Evolutionary conservation across 2,888 invertebrate species (phyloP).

Genomic region (Nebria brevicollis): DNA sequence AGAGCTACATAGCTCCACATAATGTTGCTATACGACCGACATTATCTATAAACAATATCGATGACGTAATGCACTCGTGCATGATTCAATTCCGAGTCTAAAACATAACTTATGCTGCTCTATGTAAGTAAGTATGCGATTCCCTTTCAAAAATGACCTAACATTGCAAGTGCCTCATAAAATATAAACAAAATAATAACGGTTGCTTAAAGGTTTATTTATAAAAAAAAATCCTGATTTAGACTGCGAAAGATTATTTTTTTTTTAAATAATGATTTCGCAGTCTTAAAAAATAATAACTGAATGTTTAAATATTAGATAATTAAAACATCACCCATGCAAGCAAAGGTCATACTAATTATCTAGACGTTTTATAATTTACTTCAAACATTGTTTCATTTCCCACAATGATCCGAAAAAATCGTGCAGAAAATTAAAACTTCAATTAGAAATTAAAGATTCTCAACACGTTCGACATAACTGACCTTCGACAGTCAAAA

Average conservation of each 20-base stretch:
- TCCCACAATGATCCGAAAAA: background rate
- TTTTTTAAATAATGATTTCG: no score
- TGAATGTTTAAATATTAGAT: background rate
- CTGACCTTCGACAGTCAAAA: background rate
- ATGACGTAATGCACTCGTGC: conserved; percentile 37
- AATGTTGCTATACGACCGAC: conserved; percentile 23
- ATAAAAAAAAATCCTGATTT: no score
- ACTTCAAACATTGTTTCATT: background rate
- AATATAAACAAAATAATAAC: conserved; percentile 22
- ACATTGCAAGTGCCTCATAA: conserved; percentile 25
- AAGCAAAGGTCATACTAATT: background rate
- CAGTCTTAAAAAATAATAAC: background rate
- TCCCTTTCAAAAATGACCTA: conserved; percentile 43
- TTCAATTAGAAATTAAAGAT: background rate
- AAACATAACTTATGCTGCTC: background rate
- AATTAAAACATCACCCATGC: background rate
- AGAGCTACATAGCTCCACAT: no score
- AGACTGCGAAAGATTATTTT: no score
- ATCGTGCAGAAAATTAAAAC: background rate
- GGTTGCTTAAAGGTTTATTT: no score
- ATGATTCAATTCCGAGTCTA: conserved; percentile 12
- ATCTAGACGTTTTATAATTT: background rate
- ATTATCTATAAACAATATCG: conserved; percentile 41
- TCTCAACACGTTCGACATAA: background rate
- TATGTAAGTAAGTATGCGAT: conserved; percentile 22